Evolutionary conservation across 2,113 vertebrate species (phyloP), one percentile per base, ranked within the genome.

Genomic region (Passer montanus): DNA sequence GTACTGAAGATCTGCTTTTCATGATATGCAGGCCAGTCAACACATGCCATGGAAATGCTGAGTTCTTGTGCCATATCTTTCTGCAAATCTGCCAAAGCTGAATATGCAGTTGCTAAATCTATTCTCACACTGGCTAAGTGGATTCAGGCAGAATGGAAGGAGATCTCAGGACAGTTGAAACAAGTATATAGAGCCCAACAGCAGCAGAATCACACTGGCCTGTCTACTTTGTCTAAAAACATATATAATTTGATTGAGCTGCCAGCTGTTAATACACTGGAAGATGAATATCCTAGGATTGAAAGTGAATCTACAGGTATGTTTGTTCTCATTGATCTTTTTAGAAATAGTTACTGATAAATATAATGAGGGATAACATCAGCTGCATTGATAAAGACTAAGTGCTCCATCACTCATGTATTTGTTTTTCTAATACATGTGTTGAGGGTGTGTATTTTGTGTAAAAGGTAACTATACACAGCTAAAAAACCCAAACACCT

Each of bases 61-160:
- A 99, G 99, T 96, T 98, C 98, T 33, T 99, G 99, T 44, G 99
- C 99, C 59, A 98, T 99, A 95, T 99, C 99, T 35, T 99, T 99
- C 95, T 99, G 99, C 91, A 98, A 98, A 26, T 97, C 98, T 92
- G 98, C 98, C 82, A 99, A 99, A 98, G 99, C 99, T 3, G 99
- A 99, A 93, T 98, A 98, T 18, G 99, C 99, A 4, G 99, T 99
- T 69, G 99, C 99, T 88, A 99, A 99, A 89, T 99, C 99, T 17
- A 98, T 99, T 96, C 98, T 99, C 56, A 99, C 99, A 0, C 96
- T 99, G 81, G 99, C 99, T 87, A 99, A 99, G 85, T 99, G 99
- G 99, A 98, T 99, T 93, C 97, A 99, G 96, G 98, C 99, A 14
- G 99, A 99, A 92, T 99, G 99, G 99, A 99, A 99, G 90, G 99